A percentile compares a stretch with the other conserved stretches of the same genome.
phyloP scores from a whole-genome alignment of 2,888 invertebrate species.

The Torymus tubicola region DNA sequence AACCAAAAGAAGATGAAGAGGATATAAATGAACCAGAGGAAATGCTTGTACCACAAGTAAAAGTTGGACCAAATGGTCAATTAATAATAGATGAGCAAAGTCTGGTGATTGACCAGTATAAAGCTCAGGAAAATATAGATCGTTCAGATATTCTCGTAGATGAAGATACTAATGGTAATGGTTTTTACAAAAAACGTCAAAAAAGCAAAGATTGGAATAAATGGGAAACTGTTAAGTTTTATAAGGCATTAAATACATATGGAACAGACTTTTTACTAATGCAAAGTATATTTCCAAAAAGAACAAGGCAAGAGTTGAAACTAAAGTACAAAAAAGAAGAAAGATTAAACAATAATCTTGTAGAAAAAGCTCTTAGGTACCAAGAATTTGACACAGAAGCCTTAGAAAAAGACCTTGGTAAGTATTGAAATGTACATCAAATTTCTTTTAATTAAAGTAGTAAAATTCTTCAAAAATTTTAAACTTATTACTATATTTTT shows the following conservation, averaged over 20 bases:
- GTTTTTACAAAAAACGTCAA: slow-evolving; percentile 83
- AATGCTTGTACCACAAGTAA: slow-evolving; percentile 89
- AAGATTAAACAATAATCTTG: slow-evolving; percentile 82
- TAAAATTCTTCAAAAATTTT: background rate
- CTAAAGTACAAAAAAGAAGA: slow-evolving; percentile 96
- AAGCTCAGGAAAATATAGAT: slow-evolving; percentile 81
- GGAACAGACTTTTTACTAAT: slow-evolving; percentile 96
- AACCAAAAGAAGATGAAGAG: slow-evolving; percentile 70
- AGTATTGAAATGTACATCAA: slow-evolving; percentile 63
- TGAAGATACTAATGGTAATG: slow-evolving; percentile 78
- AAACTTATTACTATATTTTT: slow-evolving; percentile 40
- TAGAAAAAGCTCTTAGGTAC: slow-evolving; percentile 86
- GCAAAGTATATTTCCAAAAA: slow-evolving; percentile 87
- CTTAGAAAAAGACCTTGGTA: slow-evolving; percentile 79
- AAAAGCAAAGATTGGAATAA: slow-evolving; percentile 86
- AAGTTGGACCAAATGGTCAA: slow-evolving; percentile 90
- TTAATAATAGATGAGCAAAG: slow-evolving; percentile 91
- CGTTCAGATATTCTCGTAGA: slow-evolving; percentile 83
- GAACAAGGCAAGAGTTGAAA: slow-evolving; percentile 90
- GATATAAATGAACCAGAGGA: slow-evolving; percentile 73
- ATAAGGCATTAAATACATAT: slow-evolving; percentile 90
- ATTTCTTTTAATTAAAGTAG: slow-evolving; percentile 32
- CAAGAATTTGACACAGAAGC: slow-evolving; percentile 83
- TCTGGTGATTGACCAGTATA: slow-evolving; percentile 87
- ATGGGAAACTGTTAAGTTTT: slow-evolving; percentile 92